Base-by-base conservation (phyloP, 2,888 invertebrate genomes). In the Bimastos eiseni region DNA sequence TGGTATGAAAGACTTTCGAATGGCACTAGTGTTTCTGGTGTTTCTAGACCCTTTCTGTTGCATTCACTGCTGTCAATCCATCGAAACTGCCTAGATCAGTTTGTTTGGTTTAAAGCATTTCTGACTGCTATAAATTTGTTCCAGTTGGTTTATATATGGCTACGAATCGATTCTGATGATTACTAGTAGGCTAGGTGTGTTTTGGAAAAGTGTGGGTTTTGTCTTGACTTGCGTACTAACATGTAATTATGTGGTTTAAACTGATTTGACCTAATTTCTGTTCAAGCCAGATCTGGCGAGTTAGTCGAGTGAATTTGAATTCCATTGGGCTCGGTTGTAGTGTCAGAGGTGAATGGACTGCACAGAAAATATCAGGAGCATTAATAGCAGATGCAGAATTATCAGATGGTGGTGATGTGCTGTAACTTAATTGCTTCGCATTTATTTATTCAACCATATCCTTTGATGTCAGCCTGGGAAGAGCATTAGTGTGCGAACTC, bases 371-470 rank as follows among this genome's bases (percentile, higher is more conserved):
- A 70, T n/a, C 70, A 0, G 70, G 30, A n/a, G 70, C 70, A 70
- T 70, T 70, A 70, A 70, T 49, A 49, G 21, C 24, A 6, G 49
- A 24, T 70, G n/a, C 70, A 8, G 70, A 70, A 8, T 70, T 70
- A n/a, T 30, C 70, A n/a, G 49, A 49, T 49, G n/a, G 41, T 41
- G 70, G 8, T 70, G 70, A 70, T 70, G 8, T n/a, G n/a, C n/a
- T 70, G n/a, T 70, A 70, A 70, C 70, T 70, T 70, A 70, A 70
- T 70, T 70, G 70, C 70, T 70, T 55, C 24, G 70, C n/a, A 70
- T 70, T 70, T 70, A 70, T 70, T 70, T 70, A 70, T 70, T 70
- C 70, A 70, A 70, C 30, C n/a, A n/a, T 70, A 70, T 70, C 70
- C 11, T 30, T n/a, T 70, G 30, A 70, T 70, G 70, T 70, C 30